Percentiles rank a stretch among this genome's conserved stretches.
Conservation (phyloP, 2,797 vertebrate species). For the Rhinella marina region DNA sequence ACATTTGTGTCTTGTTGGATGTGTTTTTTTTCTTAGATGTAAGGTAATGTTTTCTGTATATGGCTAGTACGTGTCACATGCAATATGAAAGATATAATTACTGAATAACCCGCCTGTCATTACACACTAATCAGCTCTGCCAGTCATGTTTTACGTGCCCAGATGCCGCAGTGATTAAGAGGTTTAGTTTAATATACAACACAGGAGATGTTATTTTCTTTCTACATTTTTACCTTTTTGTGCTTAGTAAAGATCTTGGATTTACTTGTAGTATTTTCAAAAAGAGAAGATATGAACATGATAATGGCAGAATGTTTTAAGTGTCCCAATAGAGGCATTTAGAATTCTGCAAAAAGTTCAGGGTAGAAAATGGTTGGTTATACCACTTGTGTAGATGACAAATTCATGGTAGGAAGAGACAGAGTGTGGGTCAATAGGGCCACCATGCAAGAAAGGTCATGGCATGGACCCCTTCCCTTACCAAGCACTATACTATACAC, state of each 20-base stretch:
- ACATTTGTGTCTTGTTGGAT: not conserved
- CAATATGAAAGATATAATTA: conserved; percentile 38
- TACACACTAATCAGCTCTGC: conserved; percentile 16
- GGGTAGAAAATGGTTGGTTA: not conserved
- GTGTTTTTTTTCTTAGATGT: not conserved
- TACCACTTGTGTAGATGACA: not conserved
- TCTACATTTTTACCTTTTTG: not conserved
- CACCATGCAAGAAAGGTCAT: too few species aligned
- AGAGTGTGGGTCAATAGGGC: too few species aligned
- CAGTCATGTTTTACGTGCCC: not conserved
- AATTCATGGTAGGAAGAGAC: too few species aligned
- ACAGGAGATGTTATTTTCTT: not conserved
- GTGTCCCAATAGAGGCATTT: not conserved
- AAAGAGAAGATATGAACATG: not conserved
- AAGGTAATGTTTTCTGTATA: not conserved
- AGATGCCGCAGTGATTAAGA: not conserved
- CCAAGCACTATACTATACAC: too few species aligned
- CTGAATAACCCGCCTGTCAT: conserved; percentile 13
- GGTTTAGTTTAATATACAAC: not conserved
- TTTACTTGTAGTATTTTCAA: not conserved
- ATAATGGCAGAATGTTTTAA: not conserved
- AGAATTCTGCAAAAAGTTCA: not conserved
- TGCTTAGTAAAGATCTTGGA: not conserved
- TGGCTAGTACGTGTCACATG: not conserved
- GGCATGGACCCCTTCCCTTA: too few species aligned